These are phyloP conservation scores for Psammodynastes pulverulentus DNA, from an alignment of 2,113 vertebrate genomes.

Conservation along the genomic window DNA sequence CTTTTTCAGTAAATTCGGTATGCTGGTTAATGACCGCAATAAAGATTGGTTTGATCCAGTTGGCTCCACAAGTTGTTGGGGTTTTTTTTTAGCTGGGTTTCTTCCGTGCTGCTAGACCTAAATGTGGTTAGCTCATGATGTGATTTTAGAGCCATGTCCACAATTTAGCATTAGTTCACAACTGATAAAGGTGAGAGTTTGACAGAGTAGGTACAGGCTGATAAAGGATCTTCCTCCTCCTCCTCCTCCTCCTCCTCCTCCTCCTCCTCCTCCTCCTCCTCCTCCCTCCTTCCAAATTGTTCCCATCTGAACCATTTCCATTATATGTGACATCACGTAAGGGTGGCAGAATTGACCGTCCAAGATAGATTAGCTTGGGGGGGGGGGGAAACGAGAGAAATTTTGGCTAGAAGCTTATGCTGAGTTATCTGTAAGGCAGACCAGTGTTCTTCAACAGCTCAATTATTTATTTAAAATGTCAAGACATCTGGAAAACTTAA, in stretches of 20 bases:
- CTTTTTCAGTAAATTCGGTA: background rate
- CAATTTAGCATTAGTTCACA: background rate
- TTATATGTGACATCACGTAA: background rate
- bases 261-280: too few species aligned
- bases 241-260: too few species aligned
- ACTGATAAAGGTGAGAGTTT: background rate
- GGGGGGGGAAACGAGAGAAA: background rate
- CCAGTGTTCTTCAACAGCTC: background rate
- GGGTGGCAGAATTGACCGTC: background rate
- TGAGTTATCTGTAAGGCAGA: background rate
- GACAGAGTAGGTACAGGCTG: background rate
- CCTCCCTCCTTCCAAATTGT: background rate
- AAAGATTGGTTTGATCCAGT: background rate
- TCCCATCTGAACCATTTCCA: background rate
- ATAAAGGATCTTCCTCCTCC: background rate
- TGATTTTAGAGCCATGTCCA: background rate
- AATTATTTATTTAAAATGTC: constrained; percentile 46
- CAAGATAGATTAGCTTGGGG: background rate
- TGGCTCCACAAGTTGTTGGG: too few species aligned
- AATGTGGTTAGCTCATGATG: background rate
- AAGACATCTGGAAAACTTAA: constrained; percentile 53
- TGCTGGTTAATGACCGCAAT: background rate
- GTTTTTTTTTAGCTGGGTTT: background rate
- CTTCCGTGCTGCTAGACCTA: background rate
- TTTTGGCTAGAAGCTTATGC: background rate